phyloP scores from a whole-genome alignment of 2,113 vertebrate species.

The Chloropsis cyanopogon region DNA sequence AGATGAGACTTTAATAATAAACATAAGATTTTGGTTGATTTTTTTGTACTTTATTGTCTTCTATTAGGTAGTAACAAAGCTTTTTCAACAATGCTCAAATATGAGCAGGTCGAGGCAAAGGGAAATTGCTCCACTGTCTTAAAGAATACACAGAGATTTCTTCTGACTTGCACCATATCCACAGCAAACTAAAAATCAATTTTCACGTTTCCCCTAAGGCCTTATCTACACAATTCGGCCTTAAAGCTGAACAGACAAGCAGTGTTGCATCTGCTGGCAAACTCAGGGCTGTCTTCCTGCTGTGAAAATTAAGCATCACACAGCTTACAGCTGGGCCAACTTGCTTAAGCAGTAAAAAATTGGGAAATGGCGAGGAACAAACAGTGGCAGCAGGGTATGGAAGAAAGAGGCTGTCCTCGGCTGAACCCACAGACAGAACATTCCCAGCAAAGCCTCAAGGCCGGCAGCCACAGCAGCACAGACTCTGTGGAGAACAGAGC shows the following conservation, averaged over 20 bases:
- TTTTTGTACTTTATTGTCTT: constrained; percentile 24
- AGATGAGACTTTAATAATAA: background rate
- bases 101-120: background rate
- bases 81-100: background rate
- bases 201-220: background rate
- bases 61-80: background rate
- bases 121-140: constrained; percentile 11
- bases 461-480: background rate
- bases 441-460: background rate
- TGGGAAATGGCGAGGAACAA: background rate
- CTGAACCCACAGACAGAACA: background rate
- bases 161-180: background rate
- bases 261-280: background rate
- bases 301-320: constrained; percentile 15
- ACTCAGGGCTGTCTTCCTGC: background rate
- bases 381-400: background rate
- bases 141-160: constrained; percentile 17
- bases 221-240: background rate
- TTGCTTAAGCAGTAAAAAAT: background rate
- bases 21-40: background rate
- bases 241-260: constrained; percentile 9
- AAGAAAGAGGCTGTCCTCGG: background rate
- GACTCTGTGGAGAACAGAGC: background rate
- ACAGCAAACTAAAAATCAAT: constrained; percentile 37
- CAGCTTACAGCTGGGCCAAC: background rate